phyloP scores from a whole-genome alignment of 2,888 invertebrate species.

The Catocala nupta region DNA sequence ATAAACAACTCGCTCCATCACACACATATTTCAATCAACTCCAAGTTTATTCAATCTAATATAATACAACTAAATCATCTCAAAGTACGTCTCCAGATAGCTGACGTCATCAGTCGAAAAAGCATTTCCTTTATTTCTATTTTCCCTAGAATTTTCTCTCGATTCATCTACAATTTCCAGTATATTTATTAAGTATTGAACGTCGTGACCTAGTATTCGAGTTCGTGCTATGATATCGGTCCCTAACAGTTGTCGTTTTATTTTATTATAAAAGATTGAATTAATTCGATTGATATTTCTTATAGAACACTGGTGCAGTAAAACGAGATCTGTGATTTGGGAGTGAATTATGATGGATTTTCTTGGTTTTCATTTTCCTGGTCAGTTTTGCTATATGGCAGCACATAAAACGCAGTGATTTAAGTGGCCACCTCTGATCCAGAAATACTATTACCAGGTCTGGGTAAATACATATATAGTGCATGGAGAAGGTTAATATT shows the following conservation, averaged over 20 bases:
- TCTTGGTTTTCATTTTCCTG: conserved; percentile 30
- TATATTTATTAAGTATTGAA: conserved; percentile 47
- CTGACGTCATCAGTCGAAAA: conserved; percentile 10
- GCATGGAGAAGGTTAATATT: no score
- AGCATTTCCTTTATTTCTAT: conserved; percentile 33
- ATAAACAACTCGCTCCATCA: no score
- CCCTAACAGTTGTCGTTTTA: conserved; percentile 26
- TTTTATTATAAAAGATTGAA: conserved; percentile 46
- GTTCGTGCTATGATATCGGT: conserved; percentile 19
- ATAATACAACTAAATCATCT: no score
- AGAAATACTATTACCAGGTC: no score
- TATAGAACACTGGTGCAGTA: conserved; percentile 27
- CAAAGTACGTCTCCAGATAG: no score
- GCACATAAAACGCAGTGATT: no score
- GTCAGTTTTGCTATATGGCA: background rate
- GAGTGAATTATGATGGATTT: conserved; percentile 36
- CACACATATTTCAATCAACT: no score
- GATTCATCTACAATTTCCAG: conserved; percentile 41
- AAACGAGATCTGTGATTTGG: conserved; percentile 32
- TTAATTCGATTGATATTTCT: conserved; percentile 45
- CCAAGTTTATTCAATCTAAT: no score
- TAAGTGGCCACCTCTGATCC: no score
- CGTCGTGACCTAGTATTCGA: conserved; percentile 41
- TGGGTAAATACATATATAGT: no score
- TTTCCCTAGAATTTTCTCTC: conserved; percentile 35